A percentile compares a stretch with the other conserved stretches of the same genome.
Evolutionary conservation across 30 jellyfish, hydroid and myxozoan genomes (phyloP).

Genomic region (Aurelia aurita): DNA sequence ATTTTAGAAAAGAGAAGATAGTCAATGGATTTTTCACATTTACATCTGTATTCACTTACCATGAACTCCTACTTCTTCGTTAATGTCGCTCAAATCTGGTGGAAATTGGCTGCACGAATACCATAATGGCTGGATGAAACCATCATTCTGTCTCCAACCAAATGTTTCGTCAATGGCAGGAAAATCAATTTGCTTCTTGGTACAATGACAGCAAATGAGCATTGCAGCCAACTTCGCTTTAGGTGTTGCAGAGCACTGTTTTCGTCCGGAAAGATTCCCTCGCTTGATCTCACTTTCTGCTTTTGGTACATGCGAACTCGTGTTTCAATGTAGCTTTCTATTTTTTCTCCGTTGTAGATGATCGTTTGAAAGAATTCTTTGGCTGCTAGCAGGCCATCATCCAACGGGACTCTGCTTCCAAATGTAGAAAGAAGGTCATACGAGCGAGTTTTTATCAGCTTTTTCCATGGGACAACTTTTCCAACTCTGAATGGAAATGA

Average conservation of each 20-base stretch:
- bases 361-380: no score
- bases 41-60: slow-evolving; percentile 1
- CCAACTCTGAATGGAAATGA: no score
- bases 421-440: slow-evolving; percentile 17
- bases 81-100: slow-evolving; percentile 7
- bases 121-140: slow-evolving; percentile 17
- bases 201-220: slow-evolving; percentile 27
- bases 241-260: slow-evolving; percentile 36
- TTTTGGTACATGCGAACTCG: slow-evolving; percentile 12
- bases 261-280: slow-evolving; percentile 41
- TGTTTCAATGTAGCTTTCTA: slow-evolving; percentile 7
- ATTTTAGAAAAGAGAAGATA: not conserved
- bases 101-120: slow-evolving; percentile 41
- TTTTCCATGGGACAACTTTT: no score
- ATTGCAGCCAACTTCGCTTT: slow-evolving; percentile 26
- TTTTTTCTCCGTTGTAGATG: slow-evolving; percentile 12
- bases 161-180: slow-evolving; percentile 29
- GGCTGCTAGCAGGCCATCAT: slow-evolving; percentile 10
- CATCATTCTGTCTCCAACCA: slow-evolving; percentile 40
- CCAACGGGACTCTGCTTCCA: slow-evolving; percentile 26
- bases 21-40: not conserved
- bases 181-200: slow-evolving; percentile 2
- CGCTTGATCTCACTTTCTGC: slow-evolving; percentile 27
- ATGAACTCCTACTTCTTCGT: not conserved
- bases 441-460: slow-evolving; percentile 11